Conservation (phyloP, 2,888 invertebrate species). For the Pomacea canaliculata region DNA sequence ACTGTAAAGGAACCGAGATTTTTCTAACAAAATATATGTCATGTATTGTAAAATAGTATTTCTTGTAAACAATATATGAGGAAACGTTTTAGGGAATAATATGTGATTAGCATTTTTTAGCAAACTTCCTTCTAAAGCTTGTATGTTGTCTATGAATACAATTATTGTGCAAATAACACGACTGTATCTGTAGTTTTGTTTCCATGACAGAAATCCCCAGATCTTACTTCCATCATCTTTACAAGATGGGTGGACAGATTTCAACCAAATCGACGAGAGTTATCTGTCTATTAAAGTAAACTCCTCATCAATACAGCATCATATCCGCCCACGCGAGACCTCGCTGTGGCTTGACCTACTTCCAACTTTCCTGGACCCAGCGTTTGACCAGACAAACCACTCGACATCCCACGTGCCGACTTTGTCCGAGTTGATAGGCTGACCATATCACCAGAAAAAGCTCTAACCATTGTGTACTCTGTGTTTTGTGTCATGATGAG, state of each 20-base stretch:
- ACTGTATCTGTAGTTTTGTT: too few relatives aligned
- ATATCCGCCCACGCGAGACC: not conserved
- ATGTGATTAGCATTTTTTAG: too few relatives aligned
- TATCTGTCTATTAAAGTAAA: not conserved
- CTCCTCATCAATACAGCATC: not conserved
- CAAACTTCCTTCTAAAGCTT: too few relatives aligned
- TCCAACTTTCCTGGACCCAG: not conserved
- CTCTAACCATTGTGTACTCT: too few relatives aligned
- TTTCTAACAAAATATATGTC: too few relatives aligned
- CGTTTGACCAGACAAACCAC: not conserved
- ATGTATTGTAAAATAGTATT: too few relatives aligned
- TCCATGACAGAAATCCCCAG: not conserved
- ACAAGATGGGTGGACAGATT: not conserved
- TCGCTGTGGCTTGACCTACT: not conserved
- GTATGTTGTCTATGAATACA: too few relatives aligned
- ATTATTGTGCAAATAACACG: too few relatives aligned
- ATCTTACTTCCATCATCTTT: not conserved
- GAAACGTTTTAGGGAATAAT: too few relatives aligned
- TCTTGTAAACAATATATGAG: too few relatives aligned
- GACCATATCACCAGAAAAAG: not conserved
- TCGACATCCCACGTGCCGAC: not conserved
- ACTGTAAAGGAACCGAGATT: too few relatives aligned
- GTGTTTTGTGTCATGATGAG: too few relatives aligned
- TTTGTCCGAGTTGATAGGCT: not conserved
- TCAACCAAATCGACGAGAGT: not conserved